Percentiles rank a stretch among this genome's conserved stretches.
Evolutionary conservation across 2,797 vertebrate species (phyloP).

Genomic region (Smutsia temminckii): DNA sequence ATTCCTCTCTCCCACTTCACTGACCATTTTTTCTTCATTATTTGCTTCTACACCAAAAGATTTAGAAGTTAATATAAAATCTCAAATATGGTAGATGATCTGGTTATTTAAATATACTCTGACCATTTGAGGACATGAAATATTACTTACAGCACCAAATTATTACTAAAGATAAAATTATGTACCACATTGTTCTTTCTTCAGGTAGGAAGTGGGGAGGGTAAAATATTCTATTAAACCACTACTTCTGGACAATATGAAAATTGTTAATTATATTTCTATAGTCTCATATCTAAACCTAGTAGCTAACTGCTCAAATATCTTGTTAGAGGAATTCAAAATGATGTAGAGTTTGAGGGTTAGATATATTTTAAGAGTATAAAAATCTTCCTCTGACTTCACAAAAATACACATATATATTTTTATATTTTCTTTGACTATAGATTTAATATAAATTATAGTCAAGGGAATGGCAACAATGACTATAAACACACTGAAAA

Average conservation of each 20-base stretch:
- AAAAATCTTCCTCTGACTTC: background rate
- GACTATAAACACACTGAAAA: slow-evolving; percentile 25
- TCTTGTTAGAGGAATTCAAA: slow-evolving; percentile 11
- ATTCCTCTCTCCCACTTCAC: background rate
- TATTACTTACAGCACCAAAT: slow-evolving; percentile 33
- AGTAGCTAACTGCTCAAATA: background rate
- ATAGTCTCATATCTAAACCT: background rate
- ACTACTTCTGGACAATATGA: slow-evolving; percentile 17
- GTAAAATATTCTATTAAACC: slow-evolving; percentile 25
- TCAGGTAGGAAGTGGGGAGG: slow-evolving; percentile 15
- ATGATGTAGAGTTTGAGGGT: background rate
- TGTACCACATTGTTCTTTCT: slow-evolving; percentile 17
- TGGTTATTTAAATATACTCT: slow-evolving; percentile 54
- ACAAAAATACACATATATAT: slow-evolving; percentile 35
- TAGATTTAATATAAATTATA: background rate
- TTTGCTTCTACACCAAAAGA: slow-evolving; percentile 41
- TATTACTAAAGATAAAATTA: slow-evolving; percentile 31
- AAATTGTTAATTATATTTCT: background rate
- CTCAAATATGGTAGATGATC: slow-evolving; percentile 22
- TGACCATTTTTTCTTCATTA: slow-evolving; percentile 1
- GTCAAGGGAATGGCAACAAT: background rate
- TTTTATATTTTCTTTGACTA: background rate
- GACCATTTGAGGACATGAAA: background rate
- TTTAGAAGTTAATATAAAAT: slow-evolving; percentile 36
- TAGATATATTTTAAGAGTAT: slow-evolving; percentile 30